Conservation (phyloP, 1,140 invertebrate species). For the Capitella teleta region DNA sequence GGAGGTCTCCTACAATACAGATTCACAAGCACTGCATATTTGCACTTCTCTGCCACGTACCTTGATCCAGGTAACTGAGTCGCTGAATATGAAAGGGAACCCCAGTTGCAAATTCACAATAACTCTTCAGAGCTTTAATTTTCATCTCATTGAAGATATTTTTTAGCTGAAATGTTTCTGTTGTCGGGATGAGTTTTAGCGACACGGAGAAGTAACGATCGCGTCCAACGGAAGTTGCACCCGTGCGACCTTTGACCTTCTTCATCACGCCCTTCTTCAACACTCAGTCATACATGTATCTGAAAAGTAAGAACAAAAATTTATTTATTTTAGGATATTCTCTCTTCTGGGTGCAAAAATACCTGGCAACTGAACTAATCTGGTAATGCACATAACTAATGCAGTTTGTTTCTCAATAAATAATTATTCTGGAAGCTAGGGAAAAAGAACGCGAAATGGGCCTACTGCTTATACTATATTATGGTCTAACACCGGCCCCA, state of each 20-base stretch:
- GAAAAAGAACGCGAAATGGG: too few species aligned
- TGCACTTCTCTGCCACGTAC: slow-evolving; percentile 14
- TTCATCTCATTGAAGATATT: slow-evolving; percentile 31
- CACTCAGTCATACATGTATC: too few species aligned
- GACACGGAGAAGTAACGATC: background rate
- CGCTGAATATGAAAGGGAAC: slow-evolving; percentile 33
- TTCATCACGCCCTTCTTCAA: background rate
- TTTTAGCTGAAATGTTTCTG: slow-evolving; percentile 28
- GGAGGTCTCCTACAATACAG: slow-evolving; percentile 27
- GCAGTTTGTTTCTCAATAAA: too few species aligned
- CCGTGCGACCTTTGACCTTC: too few species aligned
- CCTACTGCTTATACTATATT: too few species aligned
- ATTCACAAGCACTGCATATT: background rate
- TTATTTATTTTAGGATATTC: too few species aligned
- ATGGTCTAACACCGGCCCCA: too few species aligned
- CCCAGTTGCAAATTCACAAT: slow-evolving; percentile 34
- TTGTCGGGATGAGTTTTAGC: background rate
- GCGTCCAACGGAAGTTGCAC: background rate
- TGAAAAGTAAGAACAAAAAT: too few species aligned
- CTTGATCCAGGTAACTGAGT: slow-evolving; percentile 39
- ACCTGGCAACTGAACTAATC: too few species aligned
- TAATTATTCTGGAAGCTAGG: too few species aligned
- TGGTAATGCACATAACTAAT: too few species aligned
- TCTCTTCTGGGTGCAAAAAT: too few species aligned
- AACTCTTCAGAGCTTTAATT: slow-evolving; percentile 30